Evolutionary conservation across 2,113 vertebrate genomes (phyloP).

Genomic region (Misgurnus anguillicaudatus): DNA sequence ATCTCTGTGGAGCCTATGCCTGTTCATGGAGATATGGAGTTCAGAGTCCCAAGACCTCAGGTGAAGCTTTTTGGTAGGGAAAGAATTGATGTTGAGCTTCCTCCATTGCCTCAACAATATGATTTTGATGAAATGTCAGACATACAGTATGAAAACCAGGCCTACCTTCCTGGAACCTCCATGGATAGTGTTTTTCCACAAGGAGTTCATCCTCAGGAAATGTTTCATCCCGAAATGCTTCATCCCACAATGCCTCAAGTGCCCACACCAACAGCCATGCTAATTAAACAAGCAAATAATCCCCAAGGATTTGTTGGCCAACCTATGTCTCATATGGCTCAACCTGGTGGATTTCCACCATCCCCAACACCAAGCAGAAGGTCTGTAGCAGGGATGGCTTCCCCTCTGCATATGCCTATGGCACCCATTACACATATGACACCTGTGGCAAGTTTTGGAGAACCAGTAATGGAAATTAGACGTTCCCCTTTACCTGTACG

Average conservation of each 20-base stretch:
- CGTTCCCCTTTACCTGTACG: slow-evolving; percentile 56
- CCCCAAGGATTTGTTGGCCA: slow-evolving; percentile 60
- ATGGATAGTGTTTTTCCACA: slow-evolving; percentile 57
- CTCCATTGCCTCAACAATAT: slow-evolving; percentile 76
- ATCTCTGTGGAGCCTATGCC: slow-evolving; percentile 54
- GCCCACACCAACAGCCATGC: slow-evolving; percentile 72
- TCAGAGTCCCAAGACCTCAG: slow-evolving; percentile 91
- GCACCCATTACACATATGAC: slow-evolving; percentile 19
- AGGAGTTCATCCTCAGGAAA: slow-evolving; percentile 23
- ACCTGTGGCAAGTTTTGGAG: slow-evolving; percentile 34
- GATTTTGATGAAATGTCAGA: slow-evolving; percentile 75
- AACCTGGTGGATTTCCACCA: slow-evolving; percentile 38
- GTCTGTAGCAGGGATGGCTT: slow-evolving; percentile 42
- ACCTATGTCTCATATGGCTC: slow-evolving; percentile 54
- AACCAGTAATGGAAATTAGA: slow-evolving; percentile 54
- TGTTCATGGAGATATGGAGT: slow-evolving; percentile 77
- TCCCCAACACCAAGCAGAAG: slow-evolving; percentile 56
- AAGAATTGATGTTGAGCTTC: slow-evolving; percentile 82
- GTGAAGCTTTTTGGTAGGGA: slow-evolving; percentile 92
- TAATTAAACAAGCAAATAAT: slow-evolving; percentile 71
- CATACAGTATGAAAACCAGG: slow-evolving; percentile 71
- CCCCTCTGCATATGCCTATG: slow-evolving; percentile 20
- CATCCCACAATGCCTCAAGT: slow-evolving; percentile 60
- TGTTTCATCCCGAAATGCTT: slow-evolving; percentile 61
- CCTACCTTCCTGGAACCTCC: slow-evolving; percentile 44